These are phyloP conservation scores for Microctonus brassicae DNA, from an alignment of 2,888 invertebrate species.

Conservation along the genomic window DNA sequence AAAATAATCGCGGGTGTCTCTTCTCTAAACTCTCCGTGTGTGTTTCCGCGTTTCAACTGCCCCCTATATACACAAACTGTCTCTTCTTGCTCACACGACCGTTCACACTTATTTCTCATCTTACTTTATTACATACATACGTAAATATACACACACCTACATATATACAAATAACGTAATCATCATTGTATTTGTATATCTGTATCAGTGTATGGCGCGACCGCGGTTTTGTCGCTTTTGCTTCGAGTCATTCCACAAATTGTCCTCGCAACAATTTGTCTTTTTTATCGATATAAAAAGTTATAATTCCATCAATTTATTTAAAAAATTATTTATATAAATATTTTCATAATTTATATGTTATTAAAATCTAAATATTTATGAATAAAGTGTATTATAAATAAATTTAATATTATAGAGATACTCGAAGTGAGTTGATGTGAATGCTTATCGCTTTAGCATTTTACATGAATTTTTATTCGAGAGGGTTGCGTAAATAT, in stretches of 20 bases:
- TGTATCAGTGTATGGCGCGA: not conserved
- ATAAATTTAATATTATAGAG: too few species aligned
- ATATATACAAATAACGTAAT: not conserved
- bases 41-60: constrained; percentile 43
- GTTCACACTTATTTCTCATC: not conserved
- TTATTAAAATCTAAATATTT: too few species aligned
- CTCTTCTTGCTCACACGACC: not conserved
- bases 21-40: constrained; percentile 27
- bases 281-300: not conserved
- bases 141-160: too few species aligned
- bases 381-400: too few species aligned
- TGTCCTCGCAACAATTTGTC: not conserved
- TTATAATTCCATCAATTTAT: too few species aligned
- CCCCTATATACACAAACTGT: constrained; percentile 7
- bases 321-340: too few species aligned
- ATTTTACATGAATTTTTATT: constrained; percentile 48
- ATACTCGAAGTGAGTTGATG: not conserved
- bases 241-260: not conserved
- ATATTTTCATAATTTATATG: too few species aligned
- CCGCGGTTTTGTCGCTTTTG: not conserved
- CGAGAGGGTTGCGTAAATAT: constrained; percentile 68
- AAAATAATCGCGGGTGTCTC: constrained; percentile 48
- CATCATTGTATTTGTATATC: not conserved
- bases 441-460: constrained; percentile 28
- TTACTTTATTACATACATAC: too few species aligned